These are phyloP conservation scores for Standfussiana lucernea DNA, from an alignment of 2,888 invertebrate species.

Conservation along the genomic window DNA sequence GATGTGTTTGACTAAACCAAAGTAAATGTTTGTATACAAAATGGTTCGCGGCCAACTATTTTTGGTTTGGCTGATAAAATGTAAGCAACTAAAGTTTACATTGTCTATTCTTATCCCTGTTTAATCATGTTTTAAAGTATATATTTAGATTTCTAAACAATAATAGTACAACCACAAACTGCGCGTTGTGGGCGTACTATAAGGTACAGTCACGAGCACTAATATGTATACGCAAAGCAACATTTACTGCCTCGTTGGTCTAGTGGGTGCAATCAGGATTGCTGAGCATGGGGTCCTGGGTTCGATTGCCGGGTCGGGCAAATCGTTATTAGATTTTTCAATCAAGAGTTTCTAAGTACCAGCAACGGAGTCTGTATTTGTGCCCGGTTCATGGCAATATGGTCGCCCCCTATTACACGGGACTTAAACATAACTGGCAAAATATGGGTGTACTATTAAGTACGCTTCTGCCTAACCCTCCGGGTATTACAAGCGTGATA, in stretches of 20 bases:
- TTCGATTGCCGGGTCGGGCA: too few species aligned
- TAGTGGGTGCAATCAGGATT: too few species aligned
- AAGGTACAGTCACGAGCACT: neutral
- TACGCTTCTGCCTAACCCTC: neutral
- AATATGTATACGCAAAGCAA: neutral
- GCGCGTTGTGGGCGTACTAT: neutral
- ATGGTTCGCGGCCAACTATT: slow-evolving; percentile 46
- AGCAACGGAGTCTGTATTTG: too few species aligned
- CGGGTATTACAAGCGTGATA: neutral
- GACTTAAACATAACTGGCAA: too few species aligned
- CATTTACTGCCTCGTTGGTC: too few species aligned
- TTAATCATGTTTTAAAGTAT: neutral
- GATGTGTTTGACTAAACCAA: slow-evolving; percentile 34
- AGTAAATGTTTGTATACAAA: slow-evolving; percentile 53
- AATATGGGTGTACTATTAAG: too few species aligned
- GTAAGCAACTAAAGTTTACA: slow-evolving; percentile 13
- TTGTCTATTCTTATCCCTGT: slow-evolving; percentile 27
- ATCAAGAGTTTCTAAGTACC: too few species aligned
- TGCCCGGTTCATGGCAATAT: too few species aligned
- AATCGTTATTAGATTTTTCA: too few species aligned
- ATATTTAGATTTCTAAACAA: neutral
- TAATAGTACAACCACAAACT: neutral
- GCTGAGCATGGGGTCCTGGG: too few species aligned
- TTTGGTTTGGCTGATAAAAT: slow-evolving; percentile 58
- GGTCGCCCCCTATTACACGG: too few species aligned